Conservation (phyloP, 2,797 vertebrate genomes). For the Pampus argenteus region DNA sequence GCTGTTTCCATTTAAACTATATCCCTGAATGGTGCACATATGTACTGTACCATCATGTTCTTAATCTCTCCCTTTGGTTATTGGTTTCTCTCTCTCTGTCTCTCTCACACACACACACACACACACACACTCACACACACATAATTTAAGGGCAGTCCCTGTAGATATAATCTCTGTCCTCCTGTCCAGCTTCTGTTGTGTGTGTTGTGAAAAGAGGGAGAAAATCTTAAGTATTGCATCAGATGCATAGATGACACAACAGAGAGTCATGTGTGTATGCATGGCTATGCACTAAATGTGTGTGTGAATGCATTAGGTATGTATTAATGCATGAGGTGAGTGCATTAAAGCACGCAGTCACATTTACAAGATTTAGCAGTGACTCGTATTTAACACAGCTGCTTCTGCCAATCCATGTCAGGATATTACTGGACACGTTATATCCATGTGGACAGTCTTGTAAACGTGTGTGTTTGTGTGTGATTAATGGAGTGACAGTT, state of each 20-base stretch:
- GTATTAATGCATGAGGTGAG: constrained; percentile 20
- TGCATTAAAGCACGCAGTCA: constrained; percentile 38
- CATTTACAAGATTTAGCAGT: constrained; percentile 35
- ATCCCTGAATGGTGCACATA: neutral
- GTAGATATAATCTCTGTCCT: constrained; percentile 34
- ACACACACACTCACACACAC: neutral
- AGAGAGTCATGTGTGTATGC: constrained; percentile 5
- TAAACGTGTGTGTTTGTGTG: constrained; percentile 15
- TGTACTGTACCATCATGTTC: neutral
- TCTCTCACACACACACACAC: neutral
- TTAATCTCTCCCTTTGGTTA: neutral
- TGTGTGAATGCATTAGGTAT: constrained; percentile 13
- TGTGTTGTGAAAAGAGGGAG: neutral
- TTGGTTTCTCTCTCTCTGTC: neutral
- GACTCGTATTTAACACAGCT: constrained; percentile 28
- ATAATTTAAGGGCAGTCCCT: neutral
- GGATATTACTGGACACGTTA: constrained; percentile 19
- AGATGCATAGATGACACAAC: constrained; percentile 30
- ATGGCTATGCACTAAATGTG: constrained; percentile 2
- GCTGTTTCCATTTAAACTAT: neutral
- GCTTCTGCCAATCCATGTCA: constrained; percentile 28
- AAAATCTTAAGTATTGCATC: constrained; percentile 26
- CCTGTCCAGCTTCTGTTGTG: constrained; percentile 15
- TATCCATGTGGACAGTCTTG: constrained; percentile 25
- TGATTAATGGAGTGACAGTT: constrained; percentile 7